phyloP scores from a whole-genome alignment of 2,888 invertebrate genomes.

The Leptothorax acervorum region DNA sequence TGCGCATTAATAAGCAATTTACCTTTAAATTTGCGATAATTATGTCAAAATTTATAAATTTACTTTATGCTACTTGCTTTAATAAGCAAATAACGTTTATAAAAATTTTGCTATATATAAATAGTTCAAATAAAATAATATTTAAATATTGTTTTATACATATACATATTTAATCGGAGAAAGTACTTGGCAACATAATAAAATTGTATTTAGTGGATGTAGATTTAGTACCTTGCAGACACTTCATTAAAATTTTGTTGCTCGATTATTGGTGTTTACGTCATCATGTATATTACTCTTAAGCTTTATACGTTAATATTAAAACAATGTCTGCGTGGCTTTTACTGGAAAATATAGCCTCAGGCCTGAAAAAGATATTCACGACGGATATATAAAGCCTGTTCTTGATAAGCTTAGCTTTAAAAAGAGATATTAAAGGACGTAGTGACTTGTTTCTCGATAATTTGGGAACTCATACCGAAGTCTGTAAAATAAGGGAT shows the following conservation, averaged over 20 bases:
- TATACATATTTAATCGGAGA: not conserved
- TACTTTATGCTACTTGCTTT: not conserved
- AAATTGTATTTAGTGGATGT: not conserved
- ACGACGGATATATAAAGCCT: constrained; percentile 10
- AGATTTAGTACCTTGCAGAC: not conserved
- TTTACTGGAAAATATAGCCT: constrained; percentile 24
- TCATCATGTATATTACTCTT: not conserved
- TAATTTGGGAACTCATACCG: not conserved
- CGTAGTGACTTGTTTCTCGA: constrained; percentile 13
- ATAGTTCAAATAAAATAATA: not conserved
- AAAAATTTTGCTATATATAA: not conserved
- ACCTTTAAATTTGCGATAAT: not conserved
- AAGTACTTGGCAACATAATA: not conserved
- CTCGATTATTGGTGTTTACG: not conserved
- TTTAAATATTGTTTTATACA: not conserved
- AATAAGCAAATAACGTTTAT: not conserved
- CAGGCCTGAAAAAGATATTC: not conserved
- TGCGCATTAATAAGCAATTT: not conserved
- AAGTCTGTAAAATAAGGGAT: constrained; percentile 23
- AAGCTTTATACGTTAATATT: not conserved
- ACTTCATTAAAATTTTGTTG: not conserved
- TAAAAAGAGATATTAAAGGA: not conserved
- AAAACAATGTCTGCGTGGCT: constrained; percentile 19
- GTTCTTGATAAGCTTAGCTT: constrained; percentile 6
- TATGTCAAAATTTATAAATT: not conserved